Evolutionary conservation across 2,888 invertebrate species (phyloP).

Genomic region (Drosophila atripex): DNA sequence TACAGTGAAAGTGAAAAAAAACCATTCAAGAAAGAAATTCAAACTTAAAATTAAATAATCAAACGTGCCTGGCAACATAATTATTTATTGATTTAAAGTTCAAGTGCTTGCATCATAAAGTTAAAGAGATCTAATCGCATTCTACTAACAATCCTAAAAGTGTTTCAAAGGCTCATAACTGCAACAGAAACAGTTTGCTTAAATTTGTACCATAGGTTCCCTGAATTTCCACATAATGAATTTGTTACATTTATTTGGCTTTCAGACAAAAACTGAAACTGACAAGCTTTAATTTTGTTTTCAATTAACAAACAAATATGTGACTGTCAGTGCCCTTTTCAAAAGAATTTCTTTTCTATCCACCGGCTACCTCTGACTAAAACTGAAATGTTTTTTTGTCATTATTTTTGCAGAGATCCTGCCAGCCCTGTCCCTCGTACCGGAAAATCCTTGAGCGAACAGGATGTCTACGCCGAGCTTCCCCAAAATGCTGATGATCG

Average conservation of each 20-base stretch:
- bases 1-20: constrained; percentile 43
- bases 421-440: constrained; percentile 78
- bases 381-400: neutral
- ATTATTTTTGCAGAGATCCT: constrained; percentile 81
- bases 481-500: constrained; percentile 85
- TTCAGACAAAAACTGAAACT: neutral
- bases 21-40: neutral
- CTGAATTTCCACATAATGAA: neutral
- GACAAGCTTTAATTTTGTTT: neutral
- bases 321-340: constrained; percentile 4
- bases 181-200: neutral
- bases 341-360: neutral
- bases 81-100: neutral
- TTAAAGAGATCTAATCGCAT: neutral
- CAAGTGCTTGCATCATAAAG: neutral
- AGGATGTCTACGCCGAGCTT: constrained; percentile 85
- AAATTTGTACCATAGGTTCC: neutral
- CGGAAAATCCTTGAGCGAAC: constrained; percentile 83
- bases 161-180: neutral
- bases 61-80: constrained; percentile 5
- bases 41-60: neutral
- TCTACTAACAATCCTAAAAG: neutral
- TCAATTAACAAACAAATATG: neutral
- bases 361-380: neutral
- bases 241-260: neutral